Evolutionary conservation across 2,113 vertebrate genomes (phyloP).

Genomic region (Phalacrocorax pelagicus): DNA sequence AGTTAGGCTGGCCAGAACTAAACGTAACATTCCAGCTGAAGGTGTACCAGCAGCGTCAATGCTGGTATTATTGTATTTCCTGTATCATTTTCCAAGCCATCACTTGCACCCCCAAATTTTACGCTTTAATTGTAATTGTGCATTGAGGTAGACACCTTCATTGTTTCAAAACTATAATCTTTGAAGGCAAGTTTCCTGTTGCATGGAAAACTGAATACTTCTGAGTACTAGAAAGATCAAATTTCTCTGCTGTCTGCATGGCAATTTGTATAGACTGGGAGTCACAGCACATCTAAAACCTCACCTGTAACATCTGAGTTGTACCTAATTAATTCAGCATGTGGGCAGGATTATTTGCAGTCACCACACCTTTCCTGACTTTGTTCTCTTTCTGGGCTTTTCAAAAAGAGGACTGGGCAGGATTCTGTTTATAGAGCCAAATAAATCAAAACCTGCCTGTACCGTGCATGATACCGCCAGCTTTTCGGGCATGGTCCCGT

Average conservation of each 20-base stretch:
- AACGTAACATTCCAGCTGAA: background rate
- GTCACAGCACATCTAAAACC: background rate
- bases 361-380: constrained; percentile 67
- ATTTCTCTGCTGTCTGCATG: background rate
- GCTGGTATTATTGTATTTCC: background rate
- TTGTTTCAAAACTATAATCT: background rate
- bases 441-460: constrained; percentile 54
- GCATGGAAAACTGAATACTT: background rate
- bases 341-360: constrained; percentile 48
- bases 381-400: constrained; percentile 61
- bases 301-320: background rate
- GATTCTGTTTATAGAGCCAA: constrained; percentile 65
- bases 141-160: background rate
- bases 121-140: background rate
- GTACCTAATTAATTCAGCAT: background rate
- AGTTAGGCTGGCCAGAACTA: background rate
- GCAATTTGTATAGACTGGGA: background rate
- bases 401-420: constrained; percentile 25
- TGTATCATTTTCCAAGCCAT: background rate
- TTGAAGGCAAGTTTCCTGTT: background rate
- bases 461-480: background rate
- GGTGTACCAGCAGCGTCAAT: background rate
- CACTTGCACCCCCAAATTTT: background rate
- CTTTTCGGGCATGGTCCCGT: background rate
- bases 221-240: background rate